Conservation (phyloP, 2,113 vertebrate species). For the Gopherus flavomarginatus region DNA sequence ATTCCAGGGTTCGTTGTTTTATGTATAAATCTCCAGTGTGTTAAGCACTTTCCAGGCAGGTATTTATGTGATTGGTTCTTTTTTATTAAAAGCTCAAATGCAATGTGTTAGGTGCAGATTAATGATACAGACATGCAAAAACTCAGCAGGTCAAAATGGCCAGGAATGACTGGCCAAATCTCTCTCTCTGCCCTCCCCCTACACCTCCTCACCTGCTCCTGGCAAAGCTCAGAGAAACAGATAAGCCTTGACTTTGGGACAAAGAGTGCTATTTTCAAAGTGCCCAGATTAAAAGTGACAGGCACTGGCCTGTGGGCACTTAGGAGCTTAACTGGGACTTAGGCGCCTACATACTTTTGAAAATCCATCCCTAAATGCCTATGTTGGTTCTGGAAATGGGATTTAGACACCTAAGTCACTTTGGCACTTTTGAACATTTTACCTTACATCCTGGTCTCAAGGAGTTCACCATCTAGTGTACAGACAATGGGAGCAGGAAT, state of each 20-base stretch:
- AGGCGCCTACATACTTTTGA: background rate
- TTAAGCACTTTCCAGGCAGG: background rate
- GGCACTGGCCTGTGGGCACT: no score
- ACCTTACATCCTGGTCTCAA: background rate
- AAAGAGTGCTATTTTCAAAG: background rate
- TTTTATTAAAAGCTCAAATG: background rate
- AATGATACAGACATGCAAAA: background rate
- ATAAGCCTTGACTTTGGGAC: background rate
- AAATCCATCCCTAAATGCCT: background rate
- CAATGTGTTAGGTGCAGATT: background rate
- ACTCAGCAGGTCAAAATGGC: background rate
- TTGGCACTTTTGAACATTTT: background rate
- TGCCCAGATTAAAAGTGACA: background rate
- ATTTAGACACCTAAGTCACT: background rate
- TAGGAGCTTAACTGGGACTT: background rate
- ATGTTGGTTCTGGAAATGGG: background rate
- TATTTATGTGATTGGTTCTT: background rate
- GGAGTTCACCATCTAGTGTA: background rate
- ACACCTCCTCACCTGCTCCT: background rate
- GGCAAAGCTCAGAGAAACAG: background rate
- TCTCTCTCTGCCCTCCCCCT: background rate
- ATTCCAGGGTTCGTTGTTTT: background rate
- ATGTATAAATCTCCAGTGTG: background rate
- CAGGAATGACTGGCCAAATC: background rate
- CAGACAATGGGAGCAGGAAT: background rate